These are phyloP conservation scores for Peromyscus melanophrys DNA, from an alignment of 2,797 vertebrate genomes.

Conservation along the genomic window DNA sequence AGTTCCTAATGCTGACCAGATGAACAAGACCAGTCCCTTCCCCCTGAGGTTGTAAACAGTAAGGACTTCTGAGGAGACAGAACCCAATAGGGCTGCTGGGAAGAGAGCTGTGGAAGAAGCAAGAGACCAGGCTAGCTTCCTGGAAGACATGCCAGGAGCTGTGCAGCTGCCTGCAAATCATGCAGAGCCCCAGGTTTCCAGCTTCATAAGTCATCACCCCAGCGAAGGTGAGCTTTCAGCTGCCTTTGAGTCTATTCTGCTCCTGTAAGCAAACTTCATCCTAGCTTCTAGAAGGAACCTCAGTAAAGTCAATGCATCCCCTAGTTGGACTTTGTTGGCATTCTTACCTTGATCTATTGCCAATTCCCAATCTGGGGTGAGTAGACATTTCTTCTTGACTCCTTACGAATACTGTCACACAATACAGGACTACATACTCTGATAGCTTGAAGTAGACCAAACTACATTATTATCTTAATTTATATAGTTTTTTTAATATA, in stretches of 20 bases:
- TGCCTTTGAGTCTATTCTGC: neutral
- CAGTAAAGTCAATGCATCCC: neutral
- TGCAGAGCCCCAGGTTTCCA: too few species aligned
- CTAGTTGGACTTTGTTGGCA: too few species aligned
- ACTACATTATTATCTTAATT: neutral
- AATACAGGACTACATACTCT: neutral
- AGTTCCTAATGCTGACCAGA: too few species aligned
- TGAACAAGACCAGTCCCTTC: neutral
- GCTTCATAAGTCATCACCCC: too few species aligned
- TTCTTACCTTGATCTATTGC: neutral
- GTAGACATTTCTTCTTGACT: neutral
- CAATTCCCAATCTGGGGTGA: neutral
- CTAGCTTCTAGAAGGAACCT: neutral
- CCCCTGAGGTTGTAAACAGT: neutral
- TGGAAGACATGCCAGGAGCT: too few species aligned
- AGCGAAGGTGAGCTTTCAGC: neutral
- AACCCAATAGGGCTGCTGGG: rapidly evolving
- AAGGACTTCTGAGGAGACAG: neutral
- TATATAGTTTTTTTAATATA: neutral
- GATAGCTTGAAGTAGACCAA: slow-evolving; percentile 11
- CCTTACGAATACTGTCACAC: neutral
- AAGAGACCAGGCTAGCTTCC: too few species aligned
- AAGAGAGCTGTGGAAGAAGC: neutral
- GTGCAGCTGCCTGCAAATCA: neutral
- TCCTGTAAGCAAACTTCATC: neutral